A percentile compares a stretch with the other conserved stretches of the same genome.
These are phyloP conservation scores for Physeter macrocephalus DNA, from an alignment of 2,113 vertebrate genomes.

Conservation along the genomic window DNA sequence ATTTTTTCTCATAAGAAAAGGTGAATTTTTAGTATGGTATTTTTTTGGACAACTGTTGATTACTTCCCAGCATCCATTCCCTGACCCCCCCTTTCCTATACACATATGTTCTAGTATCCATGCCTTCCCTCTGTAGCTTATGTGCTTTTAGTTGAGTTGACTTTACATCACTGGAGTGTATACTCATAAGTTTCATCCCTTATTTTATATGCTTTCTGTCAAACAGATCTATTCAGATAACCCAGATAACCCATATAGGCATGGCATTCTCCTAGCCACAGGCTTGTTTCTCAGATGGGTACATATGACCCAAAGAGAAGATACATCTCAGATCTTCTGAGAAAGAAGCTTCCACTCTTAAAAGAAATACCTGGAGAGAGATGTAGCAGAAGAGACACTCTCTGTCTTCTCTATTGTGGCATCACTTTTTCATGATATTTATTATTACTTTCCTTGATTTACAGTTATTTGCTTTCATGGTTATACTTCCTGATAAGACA, in stretches of 20 bases:
- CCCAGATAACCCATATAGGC: neutral
- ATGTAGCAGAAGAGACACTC: neutral
- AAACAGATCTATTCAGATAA: neutral
- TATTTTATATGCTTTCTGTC: neutral
- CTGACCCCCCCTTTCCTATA: neutral
- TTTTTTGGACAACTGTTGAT: neutral
- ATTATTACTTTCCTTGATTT: neutral
- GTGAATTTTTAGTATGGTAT: neutral
- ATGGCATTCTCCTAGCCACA: neutral
- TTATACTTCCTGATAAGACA: neutral
- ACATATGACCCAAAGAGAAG: neutral
- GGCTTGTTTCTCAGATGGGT: neutral
- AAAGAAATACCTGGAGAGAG: neutral
- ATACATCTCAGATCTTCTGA: neutral
- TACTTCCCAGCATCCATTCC: neutral
- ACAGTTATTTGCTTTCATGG: neutral
- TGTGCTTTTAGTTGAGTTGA: neutral
- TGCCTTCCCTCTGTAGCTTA: neutral
- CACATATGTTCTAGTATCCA: neutral
- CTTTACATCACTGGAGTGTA: neutral
- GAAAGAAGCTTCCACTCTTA: neutral
- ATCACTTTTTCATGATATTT: neutral
- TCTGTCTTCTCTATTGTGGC: neutral
- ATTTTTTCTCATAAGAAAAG: neutral
- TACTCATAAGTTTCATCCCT: rapidly evolving